Conservation (phyloP, 2,797 vertebrate genomes). For the Aselliscus stoliczkanus region DNA sequence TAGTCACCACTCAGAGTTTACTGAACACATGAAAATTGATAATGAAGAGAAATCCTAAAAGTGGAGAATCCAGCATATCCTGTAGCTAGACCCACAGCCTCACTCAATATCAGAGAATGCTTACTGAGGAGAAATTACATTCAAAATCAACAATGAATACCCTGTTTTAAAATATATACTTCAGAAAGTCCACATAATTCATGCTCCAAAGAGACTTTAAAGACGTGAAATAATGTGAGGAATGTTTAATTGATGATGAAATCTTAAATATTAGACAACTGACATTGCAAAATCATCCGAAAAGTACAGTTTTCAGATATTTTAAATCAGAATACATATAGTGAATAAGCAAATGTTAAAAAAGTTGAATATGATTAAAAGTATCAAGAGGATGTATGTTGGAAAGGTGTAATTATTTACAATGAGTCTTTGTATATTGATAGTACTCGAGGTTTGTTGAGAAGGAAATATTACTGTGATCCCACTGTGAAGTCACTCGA, state of each 20-base stretch:
- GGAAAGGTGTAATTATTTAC: too few species aligned
- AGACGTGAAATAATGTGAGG: neutral
- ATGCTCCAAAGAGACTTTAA: neutral
- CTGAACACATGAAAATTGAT: neutral
- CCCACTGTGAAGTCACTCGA: neutral
- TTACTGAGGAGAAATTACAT: rapidly evolving
- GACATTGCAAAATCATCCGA: neutral
- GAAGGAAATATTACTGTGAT: neutral
- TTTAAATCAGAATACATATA: neutral
- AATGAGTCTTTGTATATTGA: neutral
- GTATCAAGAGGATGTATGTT: neutral
- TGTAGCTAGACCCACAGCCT: neutral
- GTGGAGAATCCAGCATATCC: too few species aligned
- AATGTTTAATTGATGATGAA: too few species aligned
- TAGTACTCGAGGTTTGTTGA: neutral
- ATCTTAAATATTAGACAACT: neutral
- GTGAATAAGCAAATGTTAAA: too few species aligned
- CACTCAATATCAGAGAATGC: neutral
- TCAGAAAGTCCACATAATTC: neutral
- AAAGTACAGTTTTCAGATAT: neutral
- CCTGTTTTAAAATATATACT: neutral
- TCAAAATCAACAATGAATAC: neutral
- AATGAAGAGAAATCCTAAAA: neutral
- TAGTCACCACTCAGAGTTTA: neutral
- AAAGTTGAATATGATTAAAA: neutral